A percentile compares a stretch with the other conserved stretches of the same genome.
phyloP scores from a whole-genome alignment of 2,113 vertebrate genomes.

The Phaetusa simplex region DNA sequence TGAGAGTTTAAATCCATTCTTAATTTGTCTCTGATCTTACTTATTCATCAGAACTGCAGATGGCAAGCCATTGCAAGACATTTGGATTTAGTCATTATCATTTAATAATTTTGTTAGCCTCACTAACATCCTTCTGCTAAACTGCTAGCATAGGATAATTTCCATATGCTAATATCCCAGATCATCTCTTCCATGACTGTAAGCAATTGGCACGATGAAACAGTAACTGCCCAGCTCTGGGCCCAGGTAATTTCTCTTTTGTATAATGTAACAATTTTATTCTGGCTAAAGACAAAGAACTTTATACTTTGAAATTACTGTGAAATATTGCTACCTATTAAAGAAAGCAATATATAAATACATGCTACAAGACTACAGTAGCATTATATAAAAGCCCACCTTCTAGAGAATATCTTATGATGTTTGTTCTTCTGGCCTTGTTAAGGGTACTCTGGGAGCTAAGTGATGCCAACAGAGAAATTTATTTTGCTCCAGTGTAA shows the following conservation, averaged over 20 bases:
- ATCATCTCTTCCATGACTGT: background rate
- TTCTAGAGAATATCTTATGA: background rate
- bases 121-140: background rate
- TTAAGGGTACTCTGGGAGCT: background rate
- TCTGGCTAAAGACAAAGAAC: background rate
- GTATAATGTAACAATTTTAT: background rate
- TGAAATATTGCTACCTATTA: background rate
- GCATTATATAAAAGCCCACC: background rate
- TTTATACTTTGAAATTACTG: background rate
- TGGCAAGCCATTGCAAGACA: fast-evolving
- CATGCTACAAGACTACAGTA: too few species aligned
- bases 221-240: background rate
- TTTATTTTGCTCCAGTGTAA: background rate
- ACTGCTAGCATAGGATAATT: background rate
- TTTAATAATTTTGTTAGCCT: background rate
- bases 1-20: background rate
- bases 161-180: background rate
- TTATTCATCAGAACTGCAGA: background rate
- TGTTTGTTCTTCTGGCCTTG: background rate
- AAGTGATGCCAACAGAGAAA: background rate
- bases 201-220: background rate
- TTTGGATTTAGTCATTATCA: background rate
- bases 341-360: background rate
- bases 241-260: background rate
- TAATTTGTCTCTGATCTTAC: background rate